Evolutionary conservation across 2,797 vertebrate species (phyloP).

Genomic region (Catamblyrhynchus diadema): DNA sequence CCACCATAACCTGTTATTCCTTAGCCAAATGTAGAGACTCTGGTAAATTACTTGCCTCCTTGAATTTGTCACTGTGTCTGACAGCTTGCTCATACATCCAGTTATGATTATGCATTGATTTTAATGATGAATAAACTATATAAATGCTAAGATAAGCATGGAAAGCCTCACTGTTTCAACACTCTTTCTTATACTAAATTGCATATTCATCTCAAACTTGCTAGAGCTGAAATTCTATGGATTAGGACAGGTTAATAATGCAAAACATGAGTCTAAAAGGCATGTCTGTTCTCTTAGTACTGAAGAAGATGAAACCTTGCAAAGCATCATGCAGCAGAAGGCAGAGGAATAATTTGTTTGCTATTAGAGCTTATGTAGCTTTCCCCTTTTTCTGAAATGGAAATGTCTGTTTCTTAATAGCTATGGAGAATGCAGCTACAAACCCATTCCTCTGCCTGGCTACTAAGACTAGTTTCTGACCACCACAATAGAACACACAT

Average conservation of each 20-base stretch:
- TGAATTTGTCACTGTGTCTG: background rate
- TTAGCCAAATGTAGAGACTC: background rate
- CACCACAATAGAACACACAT: background rate
- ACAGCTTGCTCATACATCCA: background rate
- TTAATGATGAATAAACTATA: slow-evolving; percentile 4
- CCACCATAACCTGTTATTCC: background rate
- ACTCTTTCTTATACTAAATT: background rate
- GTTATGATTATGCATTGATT: slow-evolving; percentile 9
- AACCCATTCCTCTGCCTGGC: background rate
- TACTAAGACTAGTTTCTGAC: background rate
- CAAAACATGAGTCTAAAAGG: background rate
- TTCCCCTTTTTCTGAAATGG: background rate
- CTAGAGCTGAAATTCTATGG: background rate
- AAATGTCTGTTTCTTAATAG: background rate
- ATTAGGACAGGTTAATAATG: background rate
- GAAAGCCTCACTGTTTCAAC: background rate
- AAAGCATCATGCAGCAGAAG: background rate
- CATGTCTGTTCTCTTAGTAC: background rate
- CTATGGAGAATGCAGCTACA: background rate
- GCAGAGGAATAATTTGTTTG: background rate
- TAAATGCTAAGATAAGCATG: background rate
- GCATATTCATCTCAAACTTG: background rate
- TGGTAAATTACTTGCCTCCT: slow-evolving; percentile 1
- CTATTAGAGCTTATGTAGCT: background rate
- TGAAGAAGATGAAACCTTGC: background rate